Evolutionary conservation across 37 sponge, comb jelly and placozoan species (phyloP).

Genomic region (Beroe forskalii): DNA sequence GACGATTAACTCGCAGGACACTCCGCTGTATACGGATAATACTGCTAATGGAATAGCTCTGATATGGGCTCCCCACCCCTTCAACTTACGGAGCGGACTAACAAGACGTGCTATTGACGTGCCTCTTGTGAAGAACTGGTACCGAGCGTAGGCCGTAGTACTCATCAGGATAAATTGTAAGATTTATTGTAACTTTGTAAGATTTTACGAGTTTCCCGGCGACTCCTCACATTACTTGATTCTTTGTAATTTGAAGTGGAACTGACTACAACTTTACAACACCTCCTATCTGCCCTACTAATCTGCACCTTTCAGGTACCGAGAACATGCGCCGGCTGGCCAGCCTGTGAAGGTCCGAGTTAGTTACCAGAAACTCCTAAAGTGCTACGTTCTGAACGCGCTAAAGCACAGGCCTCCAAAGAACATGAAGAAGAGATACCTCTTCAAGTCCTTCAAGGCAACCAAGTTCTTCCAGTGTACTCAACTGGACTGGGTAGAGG

Average conservation of each 20-base stretch:
- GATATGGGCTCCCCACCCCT: constrained; percentile 97
- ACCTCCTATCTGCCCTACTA: too few species aligned
- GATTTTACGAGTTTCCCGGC: too few species aligned
- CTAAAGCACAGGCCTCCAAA: constrained; percentile 95
- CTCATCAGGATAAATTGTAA: too few species aligned
- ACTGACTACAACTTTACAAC: too few species aligned
- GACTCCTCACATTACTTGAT: too few species aligned
- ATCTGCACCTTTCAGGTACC: constrained; percentile 80
- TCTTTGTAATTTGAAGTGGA: too few species aligned
- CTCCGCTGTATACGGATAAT: constrained; percentile 98
- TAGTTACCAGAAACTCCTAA: constrained; percentile 97
- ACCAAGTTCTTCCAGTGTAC: constrained; percentile 99
- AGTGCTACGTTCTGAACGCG: constrained; percentile 93
- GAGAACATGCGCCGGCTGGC: constrained; percentile 92
- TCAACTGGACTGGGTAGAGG: constrained; percentile 99
- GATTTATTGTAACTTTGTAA: too few species aligned
- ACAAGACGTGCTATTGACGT: constrained; percentile 93
- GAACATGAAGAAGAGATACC: constrained; percentile 94
- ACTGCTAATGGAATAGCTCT: constrained; percentile 97
- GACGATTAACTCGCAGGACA: too few species aligned
- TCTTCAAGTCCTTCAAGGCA: constrained; percentile 93
- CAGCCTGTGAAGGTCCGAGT: constrained; percentile 99
- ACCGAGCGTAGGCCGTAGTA: too few species aligned
- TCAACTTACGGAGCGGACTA: constrained; percentile 88
- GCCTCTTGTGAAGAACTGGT: constrained; percentile 94